Percentiles rank a stretch among this genome's conserved stretches.
These are phyloP conservation scores for Setophaga petechia DNA, from an alignment of 2,113 vertebrate species.

Conservation along the genomic window DNA sequence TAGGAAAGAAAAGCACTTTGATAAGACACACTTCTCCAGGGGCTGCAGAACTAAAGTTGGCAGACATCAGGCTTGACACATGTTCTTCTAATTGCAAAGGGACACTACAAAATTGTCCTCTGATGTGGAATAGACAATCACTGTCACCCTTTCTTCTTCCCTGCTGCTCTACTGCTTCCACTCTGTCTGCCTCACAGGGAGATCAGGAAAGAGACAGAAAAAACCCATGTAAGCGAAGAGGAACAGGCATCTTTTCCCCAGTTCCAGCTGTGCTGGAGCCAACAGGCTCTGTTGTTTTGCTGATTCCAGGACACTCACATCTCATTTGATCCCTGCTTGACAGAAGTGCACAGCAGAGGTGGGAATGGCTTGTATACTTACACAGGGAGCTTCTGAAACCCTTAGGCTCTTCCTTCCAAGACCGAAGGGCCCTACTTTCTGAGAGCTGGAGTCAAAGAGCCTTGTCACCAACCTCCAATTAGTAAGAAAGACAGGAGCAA, in stretches of 20 bases:
- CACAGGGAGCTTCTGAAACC: not conserved
- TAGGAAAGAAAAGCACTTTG: not conserved
- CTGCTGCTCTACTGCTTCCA: constrained; percentile 50
- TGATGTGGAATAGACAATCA: not conserved
- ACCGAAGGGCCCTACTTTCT: not conserved
- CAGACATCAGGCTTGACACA: not conserved
- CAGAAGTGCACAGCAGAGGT: not conserved
- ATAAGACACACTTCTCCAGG: not conserved
- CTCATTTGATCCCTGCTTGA: constrained; percentile 4
- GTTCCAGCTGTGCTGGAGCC: constrained; percentile 30
- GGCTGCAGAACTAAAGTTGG: not conserved
- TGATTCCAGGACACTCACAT: not conserved
- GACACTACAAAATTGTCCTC: not conserved
- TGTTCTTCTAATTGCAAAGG: constrained; percentile 5
- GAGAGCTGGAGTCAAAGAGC: not conserved
- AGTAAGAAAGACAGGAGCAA: not conserved
- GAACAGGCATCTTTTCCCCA: not conserved
- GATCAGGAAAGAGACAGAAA: constrained; percentile 22
- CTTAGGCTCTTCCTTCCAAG: not conserved
- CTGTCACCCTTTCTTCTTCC: constrained; percentile 32
- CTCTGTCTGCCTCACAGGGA: constrained; percentile 43
- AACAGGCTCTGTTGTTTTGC: constrained; percentile 25
- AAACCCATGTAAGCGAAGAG: not conserved
- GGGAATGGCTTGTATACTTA: not conserved
- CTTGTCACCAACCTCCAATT: accelerated